Evolutionary conservation across 1,140 invertebrate species (phyloP).

Genomic region (Oncopodura yosiiana): DNA sequence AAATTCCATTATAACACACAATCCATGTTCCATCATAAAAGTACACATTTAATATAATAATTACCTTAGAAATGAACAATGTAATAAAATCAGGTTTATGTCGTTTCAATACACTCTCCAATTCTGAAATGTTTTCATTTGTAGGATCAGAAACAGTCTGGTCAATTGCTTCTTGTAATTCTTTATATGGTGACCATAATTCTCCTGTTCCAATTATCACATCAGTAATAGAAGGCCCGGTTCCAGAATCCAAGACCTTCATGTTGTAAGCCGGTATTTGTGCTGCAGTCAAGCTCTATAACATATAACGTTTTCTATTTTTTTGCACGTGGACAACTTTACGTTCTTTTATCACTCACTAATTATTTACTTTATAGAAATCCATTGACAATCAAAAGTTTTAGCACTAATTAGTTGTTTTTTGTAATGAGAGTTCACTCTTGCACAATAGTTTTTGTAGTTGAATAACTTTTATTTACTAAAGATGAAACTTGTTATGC

Average conservation of each 20-base stretch:
- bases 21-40: neutral
- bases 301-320: too few species aligned
- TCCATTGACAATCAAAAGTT: too few species aligned
- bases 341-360: too few species aligned
- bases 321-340: too few species aligned
- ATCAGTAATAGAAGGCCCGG: neutral
- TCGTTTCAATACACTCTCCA: conserved; percentile 65
- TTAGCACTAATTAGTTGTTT: too few species aligned
- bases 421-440: too few species aligned
- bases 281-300: too few species aligned
- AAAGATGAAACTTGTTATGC: too few species aligned
- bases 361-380: too few species aligned
- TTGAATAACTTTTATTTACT: too few species aligned
- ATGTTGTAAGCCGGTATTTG: too few species aligned
- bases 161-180: conserved; percentile 62
- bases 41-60: conserved; percentile 29
- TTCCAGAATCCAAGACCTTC: neutral
- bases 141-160: conserved; percentile 55
- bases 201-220: conserved; percentile 49
- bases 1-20: conserved; percentile 2
- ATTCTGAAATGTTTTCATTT: conserved; percentile 56
- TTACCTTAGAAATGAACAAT: conserved; percentile 76
- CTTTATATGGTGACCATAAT: conserved; percentile 79
- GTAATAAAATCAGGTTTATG: conserved; percentile 82
- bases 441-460: too few species aligned